Evolutionary conservation across 1,140 invertebrate species (phyloP).

Genomic region (Drosophila triauraria): DNA sequence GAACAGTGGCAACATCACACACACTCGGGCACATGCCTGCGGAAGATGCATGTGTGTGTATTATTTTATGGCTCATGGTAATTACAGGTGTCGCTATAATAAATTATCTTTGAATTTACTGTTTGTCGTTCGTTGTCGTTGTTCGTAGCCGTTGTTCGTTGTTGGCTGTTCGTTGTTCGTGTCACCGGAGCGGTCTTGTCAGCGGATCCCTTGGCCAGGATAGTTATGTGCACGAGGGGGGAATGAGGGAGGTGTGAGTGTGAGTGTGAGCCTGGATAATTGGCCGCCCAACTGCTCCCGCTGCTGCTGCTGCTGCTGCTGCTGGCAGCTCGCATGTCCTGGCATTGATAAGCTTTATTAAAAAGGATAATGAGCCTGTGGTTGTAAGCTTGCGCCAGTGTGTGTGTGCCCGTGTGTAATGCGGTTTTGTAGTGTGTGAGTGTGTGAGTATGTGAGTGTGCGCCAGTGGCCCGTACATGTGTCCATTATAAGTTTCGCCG

Average conservation of each 20-base stretch:
- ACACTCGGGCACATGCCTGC: constrained; percentile 11
- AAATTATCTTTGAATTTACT: constrained; percentile 84
- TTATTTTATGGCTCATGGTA: constrained; percentile 81
- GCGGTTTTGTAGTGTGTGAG: constrained; percentile 53
- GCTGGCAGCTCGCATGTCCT: constrained; percentile 79
- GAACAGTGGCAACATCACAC: constrained; percentile 13
- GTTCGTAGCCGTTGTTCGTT: constrained; percentile 33
- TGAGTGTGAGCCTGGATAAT: constrained; percentile 41
- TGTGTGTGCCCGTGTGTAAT: constrained; percentile 45
- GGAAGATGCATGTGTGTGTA: constrained; percentile 48
- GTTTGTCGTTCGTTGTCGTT: constrained; percentile 71
- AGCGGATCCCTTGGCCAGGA: constrained; percentile 17
- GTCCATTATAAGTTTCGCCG: constrained; percentile 80
- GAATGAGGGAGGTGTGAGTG: constrained; percentile 11
- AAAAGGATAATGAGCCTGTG: constrained; percentile 82
- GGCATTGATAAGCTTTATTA: constrained; percentile 83
- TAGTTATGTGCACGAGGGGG: constrained; percentile 9
- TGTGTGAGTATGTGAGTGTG: constrained; percentile 30
- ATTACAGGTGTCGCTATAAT: constrained; percentile 83
- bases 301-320: constrained; percentile 37
- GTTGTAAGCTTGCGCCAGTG: constrained; percentile 39
- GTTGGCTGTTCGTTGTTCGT: constrained; percentile 59
- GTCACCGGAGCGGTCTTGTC: constrained; percentile 55
- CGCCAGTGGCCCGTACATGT: constrained; percentile 62
- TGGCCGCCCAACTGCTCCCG: constrained; percentile 49